Conservation (phyloP, 2,797 vertebrate genomes). For the Brachyalestes nurse region DNA sequence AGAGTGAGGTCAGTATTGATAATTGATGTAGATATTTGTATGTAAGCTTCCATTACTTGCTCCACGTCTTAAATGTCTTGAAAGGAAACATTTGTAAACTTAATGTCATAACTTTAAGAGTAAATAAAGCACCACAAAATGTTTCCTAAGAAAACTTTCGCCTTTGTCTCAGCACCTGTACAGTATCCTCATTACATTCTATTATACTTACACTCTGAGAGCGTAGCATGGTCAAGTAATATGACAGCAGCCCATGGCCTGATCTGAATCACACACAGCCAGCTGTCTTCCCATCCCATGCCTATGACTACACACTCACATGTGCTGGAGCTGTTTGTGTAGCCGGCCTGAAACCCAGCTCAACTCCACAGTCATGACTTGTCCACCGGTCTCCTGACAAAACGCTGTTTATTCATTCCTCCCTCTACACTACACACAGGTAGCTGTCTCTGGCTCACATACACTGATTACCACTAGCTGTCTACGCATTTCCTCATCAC, state of each 20-base stretch:
- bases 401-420: conserved; percentile 6
- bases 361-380: conserved; percentile 2
- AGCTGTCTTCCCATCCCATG: background rate
- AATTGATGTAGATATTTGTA: too few relatives aligned
- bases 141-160: background rate
- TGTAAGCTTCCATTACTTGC: too few relatives aligned
- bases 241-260: background rate
- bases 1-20: too few relatives aligned
- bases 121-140: too few relatives aligned
- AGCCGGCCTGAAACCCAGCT: background rate
- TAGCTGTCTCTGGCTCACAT: conserved; percentile 7
- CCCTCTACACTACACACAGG: background rate
- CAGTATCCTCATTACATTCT: conserved; percentile 2
- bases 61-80: too few relatives aligned
- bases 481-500: conserved; percentile 26
- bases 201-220: background rate
- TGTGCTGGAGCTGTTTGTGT: conserved; percentile 2
- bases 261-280: conserved; percentile 15
- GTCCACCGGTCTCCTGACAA: background rate
- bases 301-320: background rate
- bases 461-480: conserved; percentile 2
- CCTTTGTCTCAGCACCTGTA: background rate
- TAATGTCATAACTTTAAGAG: too few relatives aligned
- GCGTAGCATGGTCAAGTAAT: background rate
- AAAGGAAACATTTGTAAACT: too few relatives aligned